phyloP scores from a whole-genome alignment of 2,888 invertebrate genomes.

The Andrena trimmerana region DNA sequence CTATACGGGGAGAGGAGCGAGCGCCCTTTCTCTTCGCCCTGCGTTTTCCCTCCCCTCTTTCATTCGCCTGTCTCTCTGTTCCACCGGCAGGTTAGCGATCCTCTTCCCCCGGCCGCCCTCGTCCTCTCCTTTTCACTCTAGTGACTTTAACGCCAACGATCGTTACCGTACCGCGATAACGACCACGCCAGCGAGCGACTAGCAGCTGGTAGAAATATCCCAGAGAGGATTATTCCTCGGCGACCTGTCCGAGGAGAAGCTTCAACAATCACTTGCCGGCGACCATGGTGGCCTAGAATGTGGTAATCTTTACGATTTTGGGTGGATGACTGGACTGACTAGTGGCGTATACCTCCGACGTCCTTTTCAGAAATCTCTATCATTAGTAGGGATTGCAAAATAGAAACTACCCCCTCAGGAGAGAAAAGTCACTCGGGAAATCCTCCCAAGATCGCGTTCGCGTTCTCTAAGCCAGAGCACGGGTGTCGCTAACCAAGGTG shows the following conservation, averaged over 20 bases:
- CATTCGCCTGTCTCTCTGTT: slow-evolving; percentile 1
- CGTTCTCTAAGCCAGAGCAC: background rate
- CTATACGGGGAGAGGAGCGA: slow-evolving; percentile 62
- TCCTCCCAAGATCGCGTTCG: no score
- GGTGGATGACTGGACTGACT: no score
- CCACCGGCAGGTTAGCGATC: slow-evolving; percentile 9
- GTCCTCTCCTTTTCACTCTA: slow-evolving; percentile 49
- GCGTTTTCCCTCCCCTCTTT: slow-evolving; percentile 12
- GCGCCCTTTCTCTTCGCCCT: slow-evolving; percentile 47
- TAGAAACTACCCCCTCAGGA: background rate
- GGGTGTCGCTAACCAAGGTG: background rate
- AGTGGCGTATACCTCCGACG: no score
- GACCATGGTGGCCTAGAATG: no score
- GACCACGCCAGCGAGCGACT: slow-evolving; percentile 65
- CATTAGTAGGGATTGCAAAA: no score
- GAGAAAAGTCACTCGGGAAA: no score
- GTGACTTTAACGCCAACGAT: slow-evolving; percentile 70
- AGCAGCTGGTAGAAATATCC: slow-evolving; percentile 68
- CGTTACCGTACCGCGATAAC: slow-evolving; percentile 71
- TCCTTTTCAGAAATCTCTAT: no score
- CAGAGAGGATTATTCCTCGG: slow-evolving; percentile 65
- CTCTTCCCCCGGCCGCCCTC: slow-evolving; percentile 8
- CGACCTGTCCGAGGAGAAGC: slow-evolving; percentile 35
- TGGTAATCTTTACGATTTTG: no score
- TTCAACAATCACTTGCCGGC: slow-evolving; percentile 5